Percentiles rank a stretch among this genome's conserved stretches.
These are phyloP conservation scores for Xestia c-nigrum DNA, from an alignment of 2,888 invertebrate species.

Conservation along the genomic window DNA sequence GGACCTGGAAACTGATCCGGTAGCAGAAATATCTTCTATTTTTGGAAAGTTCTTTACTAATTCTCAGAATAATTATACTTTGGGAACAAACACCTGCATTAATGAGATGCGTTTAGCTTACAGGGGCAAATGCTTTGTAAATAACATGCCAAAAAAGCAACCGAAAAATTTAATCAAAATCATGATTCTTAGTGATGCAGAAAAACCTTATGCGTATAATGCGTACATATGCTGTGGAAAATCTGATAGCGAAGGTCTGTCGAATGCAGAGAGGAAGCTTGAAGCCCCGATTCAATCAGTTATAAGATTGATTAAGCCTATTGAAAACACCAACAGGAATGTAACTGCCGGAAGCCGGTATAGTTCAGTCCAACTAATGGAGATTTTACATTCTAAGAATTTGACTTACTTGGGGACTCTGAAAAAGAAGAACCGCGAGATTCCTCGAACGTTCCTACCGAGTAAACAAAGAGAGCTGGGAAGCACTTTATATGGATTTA, in stretches of 20 bases:
- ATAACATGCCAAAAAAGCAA: background rate
- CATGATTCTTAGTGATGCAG: slow-evolving; percentile 21
- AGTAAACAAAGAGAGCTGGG: slow-evolving; percentile 10
- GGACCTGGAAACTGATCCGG: background rate
- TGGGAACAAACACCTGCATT: slow-evolving; percentile 20
- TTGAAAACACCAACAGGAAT: slow-evolving; percentile 31
- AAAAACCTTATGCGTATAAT: slow-evolving; percentile 20
- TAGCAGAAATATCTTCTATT: slow-evolving; percentile 24
- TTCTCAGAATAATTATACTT: slow-evolving; percentile 19
- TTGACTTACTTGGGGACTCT: slow-evolving; percentile 22
- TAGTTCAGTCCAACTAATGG: slow-evolving; percentile 21
- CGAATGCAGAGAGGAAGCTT: slow-evolving; percentile 17
- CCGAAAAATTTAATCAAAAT: slow-evolving; percentile 15
- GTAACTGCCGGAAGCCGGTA: slow-evolving; percentile 14
- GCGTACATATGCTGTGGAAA: slow-evolving; percentile 10
- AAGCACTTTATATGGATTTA: slow-evolving; percentile 25
- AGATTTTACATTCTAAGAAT: slow-evolving; percentile 16
- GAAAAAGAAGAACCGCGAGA: slow-evolving; percentile 10
- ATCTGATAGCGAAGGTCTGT: background rate
- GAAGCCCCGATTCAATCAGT: slow-evolving; percentile 5
- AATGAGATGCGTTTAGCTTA: slow-evolving; percentile 18
- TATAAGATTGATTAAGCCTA: slow-evolving; percentile 28
- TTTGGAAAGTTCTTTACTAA: slow-evolving; percentile 27
- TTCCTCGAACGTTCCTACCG: slow-evolving; percentile 20
- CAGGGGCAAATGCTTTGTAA: slow-evolving; percentile 10